phyloP scores from a whole-genome alignment of 2,797 vertebrate species.

The Hyperoplus immaculatus region DNA sequence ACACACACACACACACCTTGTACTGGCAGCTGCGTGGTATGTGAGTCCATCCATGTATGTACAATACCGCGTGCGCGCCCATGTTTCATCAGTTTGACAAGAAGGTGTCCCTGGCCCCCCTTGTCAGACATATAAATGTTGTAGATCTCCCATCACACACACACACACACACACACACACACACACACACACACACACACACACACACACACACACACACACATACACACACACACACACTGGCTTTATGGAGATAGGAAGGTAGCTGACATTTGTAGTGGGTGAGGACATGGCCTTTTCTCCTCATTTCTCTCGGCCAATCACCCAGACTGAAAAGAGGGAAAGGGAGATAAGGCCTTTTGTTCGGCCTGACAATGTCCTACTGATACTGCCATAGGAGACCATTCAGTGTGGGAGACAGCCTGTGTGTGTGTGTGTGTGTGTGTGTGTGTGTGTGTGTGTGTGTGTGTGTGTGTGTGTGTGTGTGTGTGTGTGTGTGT shows the following conservation, averaged over 20 bases:
- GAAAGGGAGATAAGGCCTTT: slow-evolving; percentile 74
- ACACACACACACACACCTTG: background rate
- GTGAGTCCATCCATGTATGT: background rate
- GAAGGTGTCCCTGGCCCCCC: slow-evolving; percentile 50
- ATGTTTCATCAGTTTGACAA: slow-evolving; percentile 43
- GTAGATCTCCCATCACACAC: slow-evolving; percentile 45
- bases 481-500: slow-evolving; percentile 30
- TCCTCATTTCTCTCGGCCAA: slow-evolving; percentile 69
- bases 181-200: slow-evolving; percentile 16
- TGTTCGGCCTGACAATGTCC: slow-evolving; percentile 75
- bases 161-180: slow-evolving; percentile 36
- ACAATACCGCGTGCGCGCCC: background rate
- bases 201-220: slow-evolving; percentile 22
- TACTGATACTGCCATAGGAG: slow-evolving; percentile 70
- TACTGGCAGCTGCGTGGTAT: background rate
- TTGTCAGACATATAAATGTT: slow-evolving; percentile 60
- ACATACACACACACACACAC: slow-evolving; percentile 35
- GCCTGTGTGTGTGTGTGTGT: slow-evolving; percentile 19
- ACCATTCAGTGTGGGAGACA: slow-evolving; percentile 45
- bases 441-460: slow-evolving; percentile 9
- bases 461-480: slow-evolving; percentile 4
- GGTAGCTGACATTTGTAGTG: slow-evolving; percentile 78
- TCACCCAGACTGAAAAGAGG: slow-evolving; percentile 68
- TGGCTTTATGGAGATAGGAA: slow-evolving; percentile 65
- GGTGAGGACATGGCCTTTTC: slow-evolving; percentile 77